Base-by-base conservation (phyloP, 2,797 vertebrate species). In the Gastrophryne carolinensis region DNA sequence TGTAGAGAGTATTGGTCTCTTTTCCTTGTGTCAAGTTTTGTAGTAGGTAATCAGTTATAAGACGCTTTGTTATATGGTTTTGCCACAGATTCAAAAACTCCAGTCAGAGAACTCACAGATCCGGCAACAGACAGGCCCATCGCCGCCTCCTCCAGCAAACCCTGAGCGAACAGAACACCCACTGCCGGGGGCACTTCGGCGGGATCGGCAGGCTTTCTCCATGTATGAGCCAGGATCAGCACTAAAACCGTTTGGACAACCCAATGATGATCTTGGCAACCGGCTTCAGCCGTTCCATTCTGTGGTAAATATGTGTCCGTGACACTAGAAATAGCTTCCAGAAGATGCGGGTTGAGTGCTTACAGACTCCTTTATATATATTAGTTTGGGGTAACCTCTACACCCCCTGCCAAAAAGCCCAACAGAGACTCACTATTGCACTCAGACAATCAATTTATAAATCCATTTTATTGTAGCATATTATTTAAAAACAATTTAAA, bases 191-290 rank as follows among this genome's bases (percentile, higher is more conserved):
- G 66, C 86, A 0, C 90, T 91, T 80, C 91, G 96, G 77, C 88
- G 95, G 64, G 95, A 98, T 86, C 93, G 96, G 73, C 96, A 98
- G 83, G 96, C 97, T 27, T 94, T 95, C 87, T 99, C 97, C 76
- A 98, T 98, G 97, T 98, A 97, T 2, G 96, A 97, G 81, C 95
- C 96, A 0, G 95, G 95, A 6, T 91, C 94, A 0, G 89, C 89
- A 0, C 92, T 95, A 83, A 96, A 94, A 79, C 89, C 94, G 83
- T 97, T 95, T 0, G 91, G 93, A 84, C 91, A 92, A 80, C 86
- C 92, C 2, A 90, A 94, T 86, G 96, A 98, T 44, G 94, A 96
- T 82, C 92, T 97, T 74, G 83, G 87, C 82, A 88, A 91, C 0
- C 91, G 96, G 82, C 93, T 98, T 80, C 97, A 96, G 89, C 94